Conservation (phyloP, 1,140 invertebrate genomes). For the Epicauta chinensis region DNA sequence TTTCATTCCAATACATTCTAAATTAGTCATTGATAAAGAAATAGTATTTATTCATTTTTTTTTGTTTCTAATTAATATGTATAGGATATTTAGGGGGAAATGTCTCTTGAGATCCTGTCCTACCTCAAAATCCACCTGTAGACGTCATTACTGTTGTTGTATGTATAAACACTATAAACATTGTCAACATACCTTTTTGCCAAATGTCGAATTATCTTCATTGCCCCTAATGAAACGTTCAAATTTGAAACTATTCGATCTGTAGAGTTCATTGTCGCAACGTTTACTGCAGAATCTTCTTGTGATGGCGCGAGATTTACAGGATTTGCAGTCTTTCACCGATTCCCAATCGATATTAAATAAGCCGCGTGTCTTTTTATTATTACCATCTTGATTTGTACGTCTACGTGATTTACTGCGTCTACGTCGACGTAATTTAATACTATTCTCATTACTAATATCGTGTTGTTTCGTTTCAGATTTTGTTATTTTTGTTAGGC, state of each 20-base stretch:
- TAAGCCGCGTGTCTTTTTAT: slow-evolving; percentile 37
- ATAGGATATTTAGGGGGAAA: neutral
- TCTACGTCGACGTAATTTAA: slow-evolving; percentile 25
- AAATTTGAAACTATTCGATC: slow-evolving; percentile 79
- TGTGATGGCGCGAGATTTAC: slow-evolving; percentile 45
- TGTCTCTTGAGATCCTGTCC: neutral
- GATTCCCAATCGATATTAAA: slow-evolving; percentile 44
- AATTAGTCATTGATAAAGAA: too few species aligned
- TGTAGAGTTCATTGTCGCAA: slow-evolving; percentile 74
- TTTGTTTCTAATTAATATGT: too few species aligned
- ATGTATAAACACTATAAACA: too few species aligned
- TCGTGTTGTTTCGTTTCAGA: slow-evolving; percentile 23
- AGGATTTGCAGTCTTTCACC: slow-evolving; percentile 41
- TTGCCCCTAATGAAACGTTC: slow-evolving; percentile 67
- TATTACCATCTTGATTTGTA: slow-evolving; percentile 24
- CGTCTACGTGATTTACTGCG: slow-evolving; percentile 36
- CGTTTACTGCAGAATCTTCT: slow-evolving; percentile 60
- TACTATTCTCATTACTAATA: slow-evolving; percentile 17
- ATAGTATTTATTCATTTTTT: too few species aligned
- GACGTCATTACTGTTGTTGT: neutral
- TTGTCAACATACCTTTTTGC: slow-evolving; percentile 47
- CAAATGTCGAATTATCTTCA: slow-evolving; percentile 51
- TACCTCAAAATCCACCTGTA: slow-evolving; percentile 13
- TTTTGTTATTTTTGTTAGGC: slow-evolving; percentile 38
- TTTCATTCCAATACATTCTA: neutral